Percentiles rank a stretch among this genome's conserved stretches.
Conservation (phyloP, 1,140 invertebrate genomes). For the Branchinecta lindahli region DNA sequence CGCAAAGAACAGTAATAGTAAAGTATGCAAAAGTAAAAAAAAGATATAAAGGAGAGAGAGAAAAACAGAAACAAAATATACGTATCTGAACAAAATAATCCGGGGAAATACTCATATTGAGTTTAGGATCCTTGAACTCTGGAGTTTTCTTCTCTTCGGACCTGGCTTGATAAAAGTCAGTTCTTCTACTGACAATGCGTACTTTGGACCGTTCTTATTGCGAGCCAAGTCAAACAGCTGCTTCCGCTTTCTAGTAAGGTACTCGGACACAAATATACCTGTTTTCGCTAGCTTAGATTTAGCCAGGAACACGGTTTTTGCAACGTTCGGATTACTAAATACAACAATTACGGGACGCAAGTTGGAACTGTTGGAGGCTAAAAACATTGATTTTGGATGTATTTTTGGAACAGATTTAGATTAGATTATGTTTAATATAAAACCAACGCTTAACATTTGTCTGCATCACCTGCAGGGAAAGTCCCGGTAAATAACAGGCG, state of each 20-base stretch:
- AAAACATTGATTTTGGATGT: too few relatives aligned
- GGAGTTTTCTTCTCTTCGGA: neutral
- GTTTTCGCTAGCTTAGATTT: too few relatives aligned
- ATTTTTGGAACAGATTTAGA: too few relatives aligned
- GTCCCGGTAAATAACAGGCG: too few relatives aligned
- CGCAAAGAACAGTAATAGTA: neutral
- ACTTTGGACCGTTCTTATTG: neutral
- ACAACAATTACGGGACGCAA: slow-evolving; percentile 1
- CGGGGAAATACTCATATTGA: neutral
- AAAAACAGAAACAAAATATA: neutral
- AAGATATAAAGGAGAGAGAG: neutral
- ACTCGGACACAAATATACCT: neutral
- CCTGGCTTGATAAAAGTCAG: neutral
- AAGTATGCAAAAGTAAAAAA: slow-evolving; percentile 6
- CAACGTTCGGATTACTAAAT: slow-evolving; percentile 4
- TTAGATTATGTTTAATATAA: too few relatives aligned
- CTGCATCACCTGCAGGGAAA: too few relatives aligned
- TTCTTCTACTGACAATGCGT: neutral
- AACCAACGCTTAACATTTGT: too few relatives aligned
- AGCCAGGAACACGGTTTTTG: too few relatives aligned
- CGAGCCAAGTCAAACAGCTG: neutral
- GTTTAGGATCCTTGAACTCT: neutral
- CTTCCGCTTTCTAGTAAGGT: slow-evolving; percentile 8
- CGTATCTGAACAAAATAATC: neutral
- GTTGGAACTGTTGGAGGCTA: too few relatives aligned